phyloP scores from a whole-genome alignment of 1,140 invertebrate species.

The Globodera rostochiensis region DNA sequence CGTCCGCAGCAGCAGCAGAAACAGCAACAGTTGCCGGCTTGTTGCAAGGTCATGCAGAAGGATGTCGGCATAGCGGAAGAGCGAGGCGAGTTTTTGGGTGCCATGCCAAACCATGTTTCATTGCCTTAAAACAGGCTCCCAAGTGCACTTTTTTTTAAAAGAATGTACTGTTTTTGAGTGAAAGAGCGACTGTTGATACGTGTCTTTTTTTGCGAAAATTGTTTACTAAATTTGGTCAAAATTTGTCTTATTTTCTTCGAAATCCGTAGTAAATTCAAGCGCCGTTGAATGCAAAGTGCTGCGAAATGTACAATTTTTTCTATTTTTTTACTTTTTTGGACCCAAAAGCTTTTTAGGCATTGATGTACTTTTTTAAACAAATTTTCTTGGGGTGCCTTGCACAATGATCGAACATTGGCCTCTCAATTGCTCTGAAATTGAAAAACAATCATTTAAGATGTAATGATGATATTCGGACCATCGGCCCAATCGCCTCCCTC shows the following conservation, averaged over 20 bases:
- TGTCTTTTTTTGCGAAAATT: no score
- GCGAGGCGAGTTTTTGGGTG: not conserved
- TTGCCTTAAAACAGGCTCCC: not conserved
- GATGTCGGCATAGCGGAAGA: conserved; percentile 9
- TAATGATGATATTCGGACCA: no score
- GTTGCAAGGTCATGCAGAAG: conserved; percentile 24
- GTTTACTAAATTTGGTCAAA: not conserved
- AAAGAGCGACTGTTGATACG: not conserved
- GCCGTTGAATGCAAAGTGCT: no score
- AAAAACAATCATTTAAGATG: not conserved
- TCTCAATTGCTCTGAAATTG: not conserved
- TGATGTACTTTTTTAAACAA: no score
- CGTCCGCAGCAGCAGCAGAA: not conserved
- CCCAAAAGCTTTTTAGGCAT: no score
- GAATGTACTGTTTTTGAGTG: not conserved
- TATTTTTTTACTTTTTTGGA: no score
- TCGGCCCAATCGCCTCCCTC: conserved; percentile 1
- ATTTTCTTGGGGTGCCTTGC: no score
- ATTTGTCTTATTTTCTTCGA: not conserved
- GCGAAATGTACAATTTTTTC: no score
- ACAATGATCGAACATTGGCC: no score
- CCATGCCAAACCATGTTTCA: not conserved
- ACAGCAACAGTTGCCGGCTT: conserved; percentile 11
- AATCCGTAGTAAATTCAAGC: no score
- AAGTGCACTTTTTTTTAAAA: no score